phyloP scores from a whole-genome alignment of 53 echinoderm and acorn worm genomes.

The Echinometra lucunter region DNA sequence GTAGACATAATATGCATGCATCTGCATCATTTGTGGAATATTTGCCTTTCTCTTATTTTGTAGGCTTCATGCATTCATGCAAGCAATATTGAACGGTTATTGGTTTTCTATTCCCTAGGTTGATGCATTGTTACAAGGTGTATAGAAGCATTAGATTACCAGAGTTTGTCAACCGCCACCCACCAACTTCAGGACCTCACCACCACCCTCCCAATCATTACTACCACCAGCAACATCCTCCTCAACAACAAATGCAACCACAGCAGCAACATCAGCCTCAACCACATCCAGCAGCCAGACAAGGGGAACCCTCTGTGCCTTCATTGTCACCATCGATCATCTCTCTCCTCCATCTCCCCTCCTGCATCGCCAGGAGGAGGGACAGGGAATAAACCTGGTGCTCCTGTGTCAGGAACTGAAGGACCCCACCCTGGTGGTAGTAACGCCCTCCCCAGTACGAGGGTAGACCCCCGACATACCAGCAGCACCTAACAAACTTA shows the following conservation, averaged over 20 bases:
- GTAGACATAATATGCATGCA: too few relatives aligned
- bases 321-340: constrained; percentile 95
- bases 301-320: constrained; percentile 72
- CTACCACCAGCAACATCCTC: constrained; percentile 45
- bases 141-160: constrained; percentile 78
- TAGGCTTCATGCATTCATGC: not conserved
- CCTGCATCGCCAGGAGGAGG: constrained; percentile 91
- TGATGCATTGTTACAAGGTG: constrained; percentile 93
- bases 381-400: not conserved
- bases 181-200: constrained; percentile 55
- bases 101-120: constrained; percentile 71
- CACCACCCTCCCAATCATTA: constrained; percentile 52
- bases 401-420: not conserved
- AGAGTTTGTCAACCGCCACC: constrained; percentile 47
- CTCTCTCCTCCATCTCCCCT: constrained; percentile 94
- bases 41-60: too few relatives aligned
- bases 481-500: constrained; percentile 78
- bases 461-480: constrained; percentile 81
- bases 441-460: constrained; percentile 65
- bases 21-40: too few relatives aligned
- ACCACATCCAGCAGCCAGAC: constrained; percentile 26
- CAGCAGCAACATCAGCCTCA: constrained; percentile 6
- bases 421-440: constrained; percentile 8
- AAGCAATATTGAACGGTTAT: not conserved
- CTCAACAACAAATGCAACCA: constrained; percentile 36